A percentile compares a stretch with the other conserved stretches of the same genome.
phyloP scores from a whole-genome alignment of 2,113 vertebrate genomes.

The Andinoacara biseriatus region DNA sequence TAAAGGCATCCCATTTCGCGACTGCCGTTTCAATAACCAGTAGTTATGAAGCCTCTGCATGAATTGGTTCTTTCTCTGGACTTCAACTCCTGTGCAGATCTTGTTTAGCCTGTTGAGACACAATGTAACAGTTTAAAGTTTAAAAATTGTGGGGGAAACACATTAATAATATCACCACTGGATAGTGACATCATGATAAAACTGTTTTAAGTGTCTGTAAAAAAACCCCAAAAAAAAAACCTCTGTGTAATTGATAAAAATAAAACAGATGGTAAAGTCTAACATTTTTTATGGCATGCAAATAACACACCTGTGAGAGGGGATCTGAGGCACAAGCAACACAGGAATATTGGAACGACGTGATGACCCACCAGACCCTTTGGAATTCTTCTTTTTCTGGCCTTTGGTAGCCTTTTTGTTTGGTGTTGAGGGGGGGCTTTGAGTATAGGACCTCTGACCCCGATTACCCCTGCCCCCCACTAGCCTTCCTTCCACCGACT shows the following conservation, averaged over 20 bases:
- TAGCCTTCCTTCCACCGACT: conserved; percentile 77
- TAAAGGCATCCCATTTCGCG: conserved; percentile 93
- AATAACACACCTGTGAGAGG: conserved; percentile 88
- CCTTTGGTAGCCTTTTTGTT: conserved; percentile 82
- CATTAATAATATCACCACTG: background rate
- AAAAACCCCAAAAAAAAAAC: too few species aligned
- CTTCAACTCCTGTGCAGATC: conserved; percentile 92
- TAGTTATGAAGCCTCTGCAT: conserved; percentile 98
- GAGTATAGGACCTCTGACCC: conserved; percentile 80
- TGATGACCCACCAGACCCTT: conserved; percentile 72
- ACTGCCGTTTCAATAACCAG: conserved; percentile 97
- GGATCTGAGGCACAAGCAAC: conserved; percentile 91
- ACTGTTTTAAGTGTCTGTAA: background rate
- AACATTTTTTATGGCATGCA: conserved; percentile 3
- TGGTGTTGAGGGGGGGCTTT: conserved; percentile 67
- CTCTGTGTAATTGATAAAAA: background rate
- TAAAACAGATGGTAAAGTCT: background rate
- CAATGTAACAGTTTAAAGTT: background rate
- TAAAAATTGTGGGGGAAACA: background rate
- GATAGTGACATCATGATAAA: background rate
- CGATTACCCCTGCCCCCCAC: conserved; percentile 78
- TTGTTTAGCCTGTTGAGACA: conserved; percentile 89
- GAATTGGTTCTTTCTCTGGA: conserved; percentile 98
- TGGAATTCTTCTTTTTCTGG: conserved; percentile 89
- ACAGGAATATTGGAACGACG: conserved; percentile 81